Evolutionary conservation across 2,888 invertebrate genomes (phyloP).

Genomic region (Biston betularia): DNA sequence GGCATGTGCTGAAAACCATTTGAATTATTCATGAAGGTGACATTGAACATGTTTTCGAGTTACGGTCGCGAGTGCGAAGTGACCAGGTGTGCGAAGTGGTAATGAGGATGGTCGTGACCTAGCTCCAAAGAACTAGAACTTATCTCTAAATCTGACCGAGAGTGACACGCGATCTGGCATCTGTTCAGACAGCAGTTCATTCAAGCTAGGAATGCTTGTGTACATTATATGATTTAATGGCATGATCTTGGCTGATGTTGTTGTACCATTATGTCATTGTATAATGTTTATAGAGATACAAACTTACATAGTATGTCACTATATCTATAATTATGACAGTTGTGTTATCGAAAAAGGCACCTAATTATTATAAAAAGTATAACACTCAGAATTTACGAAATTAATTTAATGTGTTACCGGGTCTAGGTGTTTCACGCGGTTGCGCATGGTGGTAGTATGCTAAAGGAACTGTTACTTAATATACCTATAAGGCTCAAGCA

Average conservation of each 20-base stretch:
- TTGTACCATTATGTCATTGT: slow-evolving; percentile 9
- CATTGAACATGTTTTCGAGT: slow-evolving; percentile 31
- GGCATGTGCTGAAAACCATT: slow-evolving; percentile 32
- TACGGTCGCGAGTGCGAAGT: slow-evolving; percentile 41
- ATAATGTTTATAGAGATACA: not conserved
- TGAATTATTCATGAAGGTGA: slow-evolving; percentile 40
- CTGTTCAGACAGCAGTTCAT: slow-evolving; percentile 73
- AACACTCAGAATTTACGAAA: no score
- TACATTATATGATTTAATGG: slow-evolving; percentile 51
- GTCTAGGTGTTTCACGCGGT: no score
- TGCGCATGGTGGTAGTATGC: no score
- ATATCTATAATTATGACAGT: no score
- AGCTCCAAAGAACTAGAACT: slow-evolving; percentile 57
- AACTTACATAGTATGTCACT: not conserved
- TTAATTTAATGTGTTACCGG: no score
- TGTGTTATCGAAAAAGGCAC: no score
- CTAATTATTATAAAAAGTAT: no score
- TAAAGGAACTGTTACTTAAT: no score
- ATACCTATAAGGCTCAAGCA: no score
- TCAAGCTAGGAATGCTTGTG: slow-evolving; percentile 61
- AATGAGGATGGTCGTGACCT: slow-evolving; percentile 74
- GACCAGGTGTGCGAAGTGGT: slow-evolving; percentile 56
- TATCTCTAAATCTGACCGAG: slow-evolving; percentile 64
- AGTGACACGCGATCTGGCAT: slow-evolving; percentile 73
- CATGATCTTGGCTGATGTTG: slow-evolving; percentile 32